Base-by-base conservation (phyloP, 1,140 invertebrate species). In the Popillia japonica region DNA sequence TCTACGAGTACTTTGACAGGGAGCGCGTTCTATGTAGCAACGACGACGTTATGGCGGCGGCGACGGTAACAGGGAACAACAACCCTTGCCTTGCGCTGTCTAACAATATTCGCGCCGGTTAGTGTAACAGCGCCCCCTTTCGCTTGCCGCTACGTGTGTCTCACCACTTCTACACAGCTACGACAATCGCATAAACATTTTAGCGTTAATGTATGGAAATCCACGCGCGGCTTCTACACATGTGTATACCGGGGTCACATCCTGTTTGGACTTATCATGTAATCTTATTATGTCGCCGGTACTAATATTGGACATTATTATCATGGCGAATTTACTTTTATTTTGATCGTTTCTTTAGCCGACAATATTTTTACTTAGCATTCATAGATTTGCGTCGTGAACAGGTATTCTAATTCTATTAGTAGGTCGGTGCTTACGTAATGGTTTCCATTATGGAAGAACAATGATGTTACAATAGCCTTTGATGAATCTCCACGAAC, bases 151-250 rank as follows among this genome's bases (percentile, higher is more conserved):
- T 48, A 48, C 27, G 27, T 2, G 27, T 4, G 27, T 34, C 27
- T 34, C 27, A 34, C 27, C 27, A 34, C 27, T 34, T 34, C 27
- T 34, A 34, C 27, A 34, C 27, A 34, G 4, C 27, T 48, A 48
- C 44, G 44, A 48, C 44, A 48, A 48, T 48, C 44, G 44, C 10
- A 48, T 48, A 48, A 48, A 48, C 44, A 48, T 48, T 10, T 48
- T 14, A 48, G n/a, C 44, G n/a, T n/a, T 48, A 48, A 48, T 48
- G 44, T 48, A 48, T 48, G 44, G 44, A 48, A 48, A 48, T 48
- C 44, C 44, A 48, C n/a, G 44, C 44, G 44, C 44, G 44, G 44
- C 44, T n/a, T 48, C n/a, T 48, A 48, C 44, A 48, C 44, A 48
- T 48, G 44, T 48, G n/a, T 14, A 48, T 48, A 48, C 44, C 44